Conservation (phyloP, 2,888 invertebrate genomes). For the Seira ritae region DNA sequence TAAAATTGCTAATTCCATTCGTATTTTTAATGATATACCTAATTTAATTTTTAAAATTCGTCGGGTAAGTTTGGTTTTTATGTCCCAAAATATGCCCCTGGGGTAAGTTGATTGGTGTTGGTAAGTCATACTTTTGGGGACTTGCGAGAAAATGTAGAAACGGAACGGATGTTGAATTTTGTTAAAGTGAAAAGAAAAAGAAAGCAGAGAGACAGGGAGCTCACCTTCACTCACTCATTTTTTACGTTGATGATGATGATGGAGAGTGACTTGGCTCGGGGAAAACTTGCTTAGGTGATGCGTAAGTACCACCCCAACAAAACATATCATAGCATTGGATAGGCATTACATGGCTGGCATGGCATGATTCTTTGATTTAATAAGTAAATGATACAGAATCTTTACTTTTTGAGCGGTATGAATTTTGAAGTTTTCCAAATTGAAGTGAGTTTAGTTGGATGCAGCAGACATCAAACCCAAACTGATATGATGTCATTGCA, state of each 20-base stretch:
- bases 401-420: too few relatives aligned
- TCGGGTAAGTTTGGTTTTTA: constrained; percentile 44
- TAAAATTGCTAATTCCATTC: too few relatives aligned
- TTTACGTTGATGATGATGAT: constrained; percentile 30
- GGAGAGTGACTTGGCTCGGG: constrained; percentile 41
- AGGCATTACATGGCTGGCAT: background rate
- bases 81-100: constrained; percentile 3
- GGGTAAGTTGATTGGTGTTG: constrained; percentile 53
- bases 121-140: constrained; percentile 30
- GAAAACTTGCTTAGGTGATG: constrained; percentile 55
- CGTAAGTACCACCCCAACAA: constrained; percentile 60
- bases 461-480: too few relatives aligned
- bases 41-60: background rate
- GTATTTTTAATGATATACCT: too few relatives aligned
- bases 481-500: too few relatives aligned
- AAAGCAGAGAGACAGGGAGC: constrained; percentile 18
- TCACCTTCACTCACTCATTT: constrained; percentile 36
- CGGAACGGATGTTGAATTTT: constrained; percentile 50
- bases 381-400: too few relatives aligned
- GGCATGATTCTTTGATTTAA: too few relatives aligned
- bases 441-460: too few relatives aligned
- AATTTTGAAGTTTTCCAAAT: too few relatives aligned
- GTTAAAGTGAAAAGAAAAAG: background rate
- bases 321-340: constrained; percentile 33
- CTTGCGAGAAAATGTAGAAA: background rate